Conservation (phyloP, 2,888 invertebrate species). For the Oscheius sp. region DNA sequence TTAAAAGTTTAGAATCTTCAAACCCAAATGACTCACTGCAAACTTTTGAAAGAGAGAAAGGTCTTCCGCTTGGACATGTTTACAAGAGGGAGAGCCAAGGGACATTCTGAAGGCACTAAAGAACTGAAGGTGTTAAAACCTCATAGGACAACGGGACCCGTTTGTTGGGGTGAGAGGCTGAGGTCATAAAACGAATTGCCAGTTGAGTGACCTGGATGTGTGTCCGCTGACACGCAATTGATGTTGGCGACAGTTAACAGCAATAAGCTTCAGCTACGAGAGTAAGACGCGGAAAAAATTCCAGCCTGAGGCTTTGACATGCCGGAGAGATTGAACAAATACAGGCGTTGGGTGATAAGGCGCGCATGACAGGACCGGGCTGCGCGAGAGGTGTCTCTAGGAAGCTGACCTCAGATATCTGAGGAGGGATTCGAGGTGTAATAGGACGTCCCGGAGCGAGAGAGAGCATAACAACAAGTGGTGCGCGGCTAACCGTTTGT, state of each 20-base stretch:
- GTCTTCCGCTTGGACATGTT: no score
- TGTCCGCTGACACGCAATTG: slow-evolving; percentile 6
- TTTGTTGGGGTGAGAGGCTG: neutral
- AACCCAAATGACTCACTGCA: no score
- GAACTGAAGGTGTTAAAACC: neutral
- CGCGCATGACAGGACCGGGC: slow-evolving; percentile 30
- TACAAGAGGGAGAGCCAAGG: no score
- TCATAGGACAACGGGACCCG: neutral
- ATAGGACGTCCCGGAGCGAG: neutral
- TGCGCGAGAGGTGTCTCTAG: slow-evolving; percentile 13
- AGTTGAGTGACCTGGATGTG: slow-evolving; percentile 29
- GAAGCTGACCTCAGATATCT: slow-evolving; percentile 11
- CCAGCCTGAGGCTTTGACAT: neutral
- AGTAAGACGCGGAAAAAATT: neutral
- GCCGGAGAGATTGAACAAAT: slow-evolving; percentile 31
- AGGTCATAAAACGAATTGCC: slow-evolving; percentile 10
- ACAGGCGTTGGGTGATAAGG: slow-evolving; percentile 25
- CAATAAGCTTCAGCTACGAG: neutral
- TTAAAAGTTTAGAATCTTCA: no score
- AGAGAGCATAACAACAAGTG: slow-evolving; percentile 29
- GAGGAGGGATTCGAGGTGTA: slow-evolving; percentile 4
- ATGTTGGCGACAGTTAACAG: neutral
- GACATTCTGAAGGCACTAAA: no score
- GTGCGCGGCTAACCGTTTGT: slow-evolving; percentile 13
- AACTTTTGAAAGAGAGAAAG: no score